Conservation (phyloP, 2,797 vertebrate genomes). For the Chiropotes sagulatus region DNA sequence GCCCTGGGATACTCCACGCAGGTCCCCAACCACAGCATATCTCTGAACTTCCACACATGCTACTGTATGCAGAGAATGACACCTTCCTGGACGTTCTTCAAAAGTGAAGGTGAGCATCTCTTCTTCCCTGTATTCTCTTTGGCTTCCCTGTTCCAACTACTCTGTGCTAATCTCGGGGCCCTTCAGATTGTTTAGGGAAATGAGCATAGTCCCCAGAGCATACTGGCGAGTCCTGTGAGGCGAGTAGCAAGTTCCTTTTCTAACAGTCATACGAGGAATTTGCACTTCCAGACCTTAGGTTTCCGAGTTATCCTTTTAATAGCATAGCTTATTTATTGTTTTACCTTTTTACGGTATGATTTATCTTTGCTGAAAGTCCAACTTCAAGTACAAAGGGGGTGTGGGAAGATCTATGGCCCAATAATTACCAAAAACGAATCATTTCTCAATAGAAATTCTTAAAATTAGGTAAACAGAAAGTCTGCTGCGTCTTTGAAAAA, state of each 20-base stretch:
- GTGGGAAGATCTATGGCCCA: background rate
- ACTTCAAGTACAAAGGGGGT: background rate
- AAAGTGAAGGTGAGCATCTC: rapidly evolving
- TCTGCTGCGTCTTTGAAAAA: background rate
- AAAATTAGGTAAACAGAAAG: background rate
- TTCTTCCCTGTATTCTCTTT: background rate
- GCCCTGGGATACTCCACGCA: rapidly evolving
- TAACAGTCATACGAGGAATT: background rate
- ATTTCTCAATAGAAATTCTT: background rate
- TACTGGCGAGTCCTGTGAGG: rapidly evolving
- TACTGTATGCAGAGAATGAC: background rate
- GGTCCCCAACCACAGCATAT: rapidly evolving
- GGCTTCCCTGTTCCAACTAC: background rate
- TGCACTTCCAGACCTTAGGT: background rate
- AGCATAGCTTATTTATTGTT: background rate
- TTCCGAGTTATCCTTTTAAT: background rate
- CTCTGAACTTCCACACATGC: rapidly evolving
- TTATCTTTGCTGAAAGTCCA: background rate
- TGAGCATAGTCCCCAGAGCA: rapidly evolving
- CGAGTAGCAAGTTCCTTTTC: background rate
- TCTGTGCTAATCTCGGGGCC: rapidly evolving
- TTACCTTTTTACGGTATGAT: background rate
- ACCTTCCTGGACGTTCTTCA: background rate
- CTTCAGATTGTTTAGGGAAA: background rate
- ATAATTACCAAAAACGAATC: background rate